Percentiles rank a stretch among this genome's conserved stretches.
Evolutionary conservation across 2,888 invertebrate species (phyloP).

Genomic region (Chrysotoxum bicinctum): DNA sequence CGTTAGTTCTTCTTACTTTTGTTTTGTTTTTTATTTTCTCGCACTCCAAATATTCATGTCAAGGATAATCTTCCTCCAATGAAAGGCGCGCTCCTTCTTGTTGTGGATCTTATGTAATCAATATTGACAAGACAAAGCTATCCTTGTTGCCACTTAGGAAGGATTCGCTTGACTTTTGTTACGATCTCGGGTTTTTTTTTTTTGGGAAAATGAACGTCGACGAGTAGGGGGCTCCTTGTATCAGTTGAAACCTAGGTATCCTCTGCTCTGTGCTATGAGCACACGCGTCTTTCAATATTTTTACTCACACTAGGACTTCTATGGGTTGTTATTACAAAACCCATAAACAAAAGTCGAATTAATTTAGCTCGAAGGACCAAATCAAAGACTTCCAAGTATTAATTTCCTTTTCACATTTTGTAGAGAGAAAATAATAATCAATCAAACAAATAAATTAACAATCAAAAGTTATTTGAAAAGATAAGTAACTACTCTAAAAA

Average conservation of each 20-base stretch:
- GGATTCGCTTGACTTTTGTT: conserved; percentile 19
- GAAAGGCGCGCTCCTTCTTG: neutral
- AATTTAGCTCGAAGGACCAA: neutral
- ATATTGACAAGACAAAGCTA: conserved; percentile 4
- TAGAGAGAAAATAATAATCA: neutral
- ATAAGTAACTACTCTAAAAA: conserved; percentile 5
- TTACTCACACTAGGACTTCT: neutral
- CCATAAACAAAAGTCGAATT: neutral
- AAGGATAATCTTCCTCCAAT: conserved; percentile 24
- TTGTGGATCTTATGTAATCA: conserved; percentile 1
- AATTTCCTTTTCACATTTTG: neutral
- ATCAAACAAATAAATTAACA: neutral
- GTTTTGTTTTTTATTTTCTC: neutral
- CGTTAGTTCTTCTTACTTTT: neutral
- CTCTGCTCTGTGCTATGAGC: no score
- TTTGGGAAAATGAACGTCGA: neutral
- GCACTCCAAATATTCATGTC: conserved; percentile 22
- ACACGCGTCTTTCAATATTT: neutral
- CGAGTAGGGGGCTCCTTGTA: neutral
- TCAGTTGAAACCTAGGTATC: neutral
- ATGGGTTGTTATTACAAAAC: neutral
- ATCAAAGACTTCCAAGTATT: neutral
- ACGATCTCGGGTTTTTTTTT: neutral
- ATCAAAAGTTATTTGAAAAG: neutral
- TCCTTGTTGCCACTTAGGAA: conserved; percentile 17